Evolutionary conservation across 1,140 invertebrate species (phyloP), one percentile per base, ranked within the genome.

Genomic region (Muscidifurax raptorellus): DNA sequence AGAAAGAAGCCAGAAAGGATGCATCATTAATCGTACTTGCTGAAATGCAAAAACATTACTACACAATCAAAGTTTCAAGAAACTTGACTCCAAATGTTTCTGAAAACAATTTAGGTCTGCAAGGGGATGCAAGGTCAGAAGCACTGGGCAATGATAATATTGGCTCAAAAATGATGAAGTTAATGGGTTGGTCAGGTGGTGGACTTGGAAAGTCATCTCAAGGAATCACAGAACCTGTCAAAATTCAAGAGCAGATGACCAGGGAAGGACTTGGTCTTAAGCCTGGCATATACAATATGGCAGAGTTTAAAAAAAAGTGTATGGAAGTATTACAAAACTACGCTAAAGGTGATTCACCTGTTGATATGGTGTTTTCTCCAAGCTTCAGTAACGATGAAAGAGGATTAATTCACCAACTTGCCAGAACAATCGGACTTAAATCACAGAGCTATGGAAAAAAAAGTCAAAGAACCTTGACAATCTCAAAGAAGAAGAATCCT

Each of bases 171-270:
- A 94, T 97, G 91, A 95, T 97, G 94, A 94, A 95, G 84, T 91
- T 96, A 85, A 97, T 97, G 96, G 97, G 97, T 0, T 97, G 96
- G 96, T 93, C 94, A 36, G 96, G 96, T 36, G 96, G 96, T 47
- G 96, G 96, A 0, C 91, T 97, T 66, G 96, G 96, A 0, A 95
- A 95, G 86, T 92, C 94, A 22, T 93, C 94, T 18, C 94, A 95
- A 87, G 97, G 96, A 32, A 95, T 95, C n/a, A 92, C 93, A 5
- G 94, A 96, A 80, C 95, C 95, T 47, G 93, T 96, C 0, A 93
- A 94, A 1, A 90, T 94, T 87, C 86, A 94, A 86, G 88, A 90
- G 78, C 86, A 89, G 82, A 47, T 90, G 85, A 83, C 92, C 85
- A 92, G 86, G 87, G 80, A 80, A 86, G 93, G 88, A 81, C 93